Base-by-base conservation (phyloP, 2,113 vertebrate species). In the Oncorhynchus gorbuscha region DNA sequence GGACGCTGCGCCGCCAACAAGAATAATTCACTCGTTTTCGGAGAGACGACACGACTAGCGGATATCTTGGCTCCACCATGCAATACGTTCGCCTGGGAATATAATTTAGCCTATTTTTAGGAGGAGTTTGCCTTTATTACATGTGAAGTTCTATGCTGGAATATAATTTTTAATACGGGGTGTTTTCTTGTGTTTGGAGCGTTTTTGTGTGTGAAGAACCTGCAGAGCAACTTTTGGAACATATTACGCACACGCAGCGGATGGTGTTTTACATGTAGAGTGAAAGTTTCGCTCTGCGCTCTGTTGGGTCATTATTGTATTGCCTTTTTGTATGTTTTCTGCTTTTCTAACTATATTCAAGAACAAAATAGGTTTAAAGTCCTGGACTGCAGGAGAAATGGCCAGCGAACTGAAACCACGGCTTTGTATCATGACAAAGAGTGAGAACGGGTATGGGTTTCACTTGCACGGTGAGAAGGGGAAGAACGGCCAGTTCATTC, bases 381-480 rank as follows among this genome's bases (percentile, higher is more conserved):
- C 80, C 48, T 26, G 69, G 51, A 28, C 65, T 30, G 68, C 55
- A 2, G 62, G 71, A 69, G 78, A 85, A 64, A 97, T 97, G 97
- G 93, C 94, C 75, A 92, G 90, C 83, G 95, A 95, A 77, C 85
- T 92, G 89, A 95, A 94, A 86, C 96, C 97, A 66, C 95, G 97
- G 86, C 93, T 99, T 61, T 99, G 97, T 87, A 77, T 91, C 79
- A 96, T 99, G 93, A 73, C 87, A 64, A 97, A 96, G 48, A 93
- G 89, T 9, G 94, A 95, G 72, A 89, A 87, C 75, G 97, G 97
- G 48, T 98, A 97, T 90, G 97, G 97, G 77, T 98, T 98, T 92
- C 97, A 98, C 92, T 91, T 98, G 90, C 97, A 98, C 79, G 97
- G 97, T 18, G 97, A 98, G 93, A 98, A 97, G 80, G 97, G 97